Conservation (phyloP, 2,888 invertebrate species). For the Eilema depressum region DNA sequence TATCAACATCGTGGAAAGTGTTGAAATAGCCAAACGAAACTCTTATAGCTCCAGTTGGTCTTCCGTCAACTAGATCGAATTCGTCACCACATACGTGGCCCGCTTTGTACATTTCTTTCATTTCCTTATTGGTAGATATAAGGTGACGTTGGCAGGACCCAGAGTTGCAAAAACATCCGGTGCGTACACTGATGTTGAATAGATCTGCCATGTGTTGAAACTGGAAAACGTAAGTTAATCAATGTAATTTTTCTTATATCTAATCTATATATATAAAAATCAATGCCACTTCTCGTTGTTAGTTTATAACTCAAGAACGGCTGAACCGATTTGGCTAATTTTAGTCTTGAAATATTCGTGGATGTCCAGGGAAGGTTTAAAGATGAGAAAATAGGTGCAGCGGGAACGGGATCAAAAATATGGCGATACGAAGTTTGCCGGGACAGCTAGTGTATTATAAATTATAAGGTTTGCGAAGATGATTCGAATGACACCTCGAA, state of each 20-base stretch:
- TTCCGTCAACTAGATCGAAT: constrained; percentile 93
- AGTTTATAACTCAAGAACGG: too few relatives aligned
- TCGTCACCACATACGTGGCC: constrained; percentile 98
- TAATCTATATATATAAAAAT: too few relatives aligned
- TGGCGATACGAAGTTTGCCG: too few relatives aligned
- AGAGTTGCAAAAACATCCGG: constrained; percentile 98
- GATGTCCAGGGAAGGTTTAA: too few relatives aligned
- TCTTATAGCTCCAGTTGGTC: constrained; percentile 96
- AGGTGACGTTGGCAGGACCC: constrained; percentile 96
- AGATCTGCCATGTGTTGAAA: constrained; percentile 96
- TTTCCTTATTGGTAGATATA: constrained; percentile 88
- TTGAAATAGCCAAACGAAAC: constrained; percentile 98
- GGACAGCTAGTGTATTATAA: too few relatives aligned
- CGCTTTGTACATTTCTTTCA: constrained; percentile 92
- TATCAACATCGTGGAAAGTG: constrained; percentile 90
- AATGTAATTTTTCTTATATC: background rate
- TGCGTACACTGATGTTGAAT: constrained; percentile 94
- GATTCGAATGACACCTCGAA: too few relatives aligned
- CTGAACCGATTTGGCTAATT: too few relatives aligned
- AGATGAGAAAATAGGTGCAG: too few relatives aligned
- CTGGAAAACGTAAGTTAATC: constrained; percentile 73
- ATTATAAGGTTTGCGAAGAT: too few relatives aligned
- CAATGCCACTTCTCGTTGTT: too few relatives aligned
- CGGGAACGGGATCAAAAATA: too few relatives aligned
- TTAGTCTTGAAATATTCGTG: too few relatives aligned